phyloP scores from a whole-genome alignment of 2,888 invertebrate species.

The Drosophila neotestacea region DNA sequence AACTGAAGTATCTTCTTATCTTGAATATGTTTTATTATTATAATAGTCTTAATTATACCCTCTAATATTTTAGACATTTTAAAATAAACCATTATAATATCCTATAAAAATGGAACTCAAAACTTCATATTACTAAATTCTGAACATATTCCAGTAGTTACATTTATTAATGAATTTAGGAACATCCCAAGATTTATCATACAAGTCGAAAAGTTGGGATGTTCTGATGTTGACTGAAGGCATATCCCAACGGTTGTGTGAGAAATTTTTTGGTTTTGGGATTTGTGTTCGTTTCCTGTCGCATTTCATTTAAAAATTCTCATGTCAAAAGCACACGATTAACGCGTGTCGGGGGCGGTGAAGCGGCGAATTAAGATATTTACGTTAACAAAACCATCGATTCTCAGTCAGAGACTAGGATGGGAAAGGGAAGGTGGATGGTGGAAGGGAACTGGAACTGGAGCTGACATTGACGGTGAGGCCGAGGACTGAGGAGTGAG shows the following conservation, averaged over 20 bases:
- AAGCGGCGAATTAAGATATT: constrained; percentile 78
- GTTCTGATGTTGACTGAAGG: not conserved
- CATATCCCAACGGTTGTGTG: not conserved
- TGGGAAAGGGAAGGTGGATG: not conserved
- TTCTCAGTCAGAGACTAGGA: constrained; percentile 11
- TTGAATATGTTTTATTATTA: too few relatives aligned
- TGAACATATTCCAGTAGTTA: not conserved
- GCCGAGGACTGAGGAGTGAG: too few relatives aligned
- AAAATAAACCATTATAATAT: too few relatives aligned
- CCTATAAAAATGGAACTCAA: too few relatives aligned
- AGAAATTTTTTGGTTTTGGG: constrained; percentile 4
- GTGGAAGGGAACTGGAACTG: constrained; percentile 9
- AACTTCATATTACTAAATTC: not conserved
- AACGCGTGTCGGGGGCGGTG: constrained; percentile 76
- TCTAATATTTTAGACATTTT: too few relatives aligned
- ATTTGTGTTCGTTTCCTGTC: constrained; percentile 41
- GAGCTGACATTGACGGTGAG: constrained; percentile 11
- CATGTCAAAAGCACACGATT: constrained; percentile 75
- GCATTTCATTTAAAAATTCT: constrained; percentile 61
- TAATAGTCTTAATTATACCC: too few relatives aligned
- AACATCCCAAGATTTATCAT: not conserved
- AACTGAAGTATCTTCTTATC: too few relatives aligned
- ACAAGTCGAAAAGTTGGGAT: not conserved
- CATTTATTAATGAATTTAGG: not conserved
- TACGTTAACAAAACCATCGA: constrained; percentile 74